Evolutionary conservation across 2,888 invertebrate genomes (phyloP), one percentile per base, ranked within the genome.

Genomic region (Phaonia tiefii): DNA sequence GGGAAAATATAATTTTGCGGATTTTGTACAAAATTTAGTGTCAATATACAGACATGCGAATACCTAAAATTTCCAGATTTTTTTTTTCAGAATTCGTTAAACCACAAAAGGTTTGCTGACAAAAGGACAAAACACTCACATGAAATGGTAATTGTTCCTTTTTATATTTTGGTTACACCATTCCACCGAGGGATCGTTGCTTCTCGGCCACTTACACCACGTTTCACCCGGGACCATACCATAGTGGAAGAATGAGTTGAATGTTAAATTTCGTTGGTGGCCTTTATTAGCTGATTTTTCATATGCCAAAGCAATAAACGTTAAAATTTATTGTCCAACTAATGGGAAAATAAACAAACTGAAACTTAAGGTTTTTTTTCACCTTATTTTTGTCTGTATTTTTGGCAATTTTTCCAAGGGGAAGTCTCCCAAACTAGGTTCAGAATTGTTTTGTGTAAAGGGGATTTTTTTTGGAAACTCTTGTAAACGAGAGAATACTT

Each of bases 281-380:
- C 78, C 77, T 83, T 84, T 79, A 83, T 83, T 81, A 79, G 83
- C 83, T 77, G 79, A 83, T 80, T 76, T 83, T 83, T 73, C 81
- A 82, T 80, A 81, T 78, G 79, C 81, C 75, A 81, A 80, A 78
- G 81, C 81, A 76, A 78, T 83, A 83, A 83, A 82, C 76, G 80
- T 82, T 82, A 76, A 77, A 63, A 81, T 81, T 81, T 81, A 81
- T 81, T 46, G 75, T 78, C 69, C 69, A 81, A 81, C 71, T 81
- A 78, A 78, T 72, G 72, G 75, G 75, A 78, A 75, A 71, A 81
- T 75, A 81, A 75, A 82, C 80, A 65, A 85, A 83, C 26, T 77
- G 63, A 46, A 75, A 84, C 84, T 82, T 74, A 83, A 75, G 74
- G 20, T 51, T 46, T 77, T 56, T 60, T 71, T n/a, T n/a, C 44